These are phyloP conservation scores for Lethenteron reissneri DNA, from an alignment of 2,113 vertebrate species.

Conservation along the genomic window DNA sequence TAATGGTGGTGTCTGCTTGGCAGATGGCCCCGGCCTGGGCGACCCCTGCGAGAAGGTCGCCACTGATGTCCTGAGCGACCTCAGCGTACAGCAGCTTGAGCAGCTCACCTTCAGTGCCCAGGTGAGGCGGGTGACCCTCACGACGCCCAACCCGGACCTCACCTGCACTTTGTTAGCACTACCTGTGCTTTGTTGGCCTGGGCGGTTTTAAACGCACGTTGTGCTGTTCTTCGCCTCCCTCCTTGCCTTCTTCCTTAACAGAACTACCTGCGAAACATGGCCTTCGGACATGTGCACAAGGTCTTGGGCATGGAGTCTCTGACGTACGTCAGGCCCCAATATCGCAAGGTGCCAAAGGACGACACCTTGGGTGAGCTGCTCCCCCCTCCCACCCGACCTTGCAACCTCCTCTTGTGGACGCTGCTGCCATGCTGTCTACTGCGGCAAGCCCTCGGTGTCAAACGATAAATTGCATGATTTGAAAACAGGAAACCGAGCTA, in stretches of 20 bases:
- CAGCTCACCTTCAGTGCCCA: slow-evolving; percentile 76
- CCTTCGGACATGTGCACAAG: slow-evolving; percentile 94
- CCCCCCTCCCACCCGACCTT: no score
- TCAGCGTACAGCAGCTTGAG: slow-evolving; percentile 72
- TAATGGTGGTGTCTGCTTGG: slow-evolving; percentile 10
- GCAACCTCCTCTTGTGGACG: no score
- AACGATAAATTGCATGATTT: no score
- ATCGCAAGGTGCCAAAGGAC: not conserved
- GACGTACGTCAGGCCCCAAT: slow-evolving; percentile 26
- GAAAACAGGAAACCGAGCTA: no score
- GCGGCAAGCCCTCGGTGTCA: no score
- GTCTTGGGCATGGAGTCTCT: slow-evolving; percentile 96
- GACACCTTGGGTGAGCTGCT: not conserved
- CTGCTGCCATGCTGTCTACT: no score
- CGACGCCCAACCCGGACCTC: no score
- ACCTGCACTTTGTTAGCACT: no score
- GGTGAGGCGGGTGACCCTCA: slow-evolving; percentile 26
- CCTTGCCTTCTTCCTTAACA: not conserved
- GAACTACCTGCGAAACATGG: slow-evolving; percentile 41
- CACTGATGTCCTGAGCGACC: slow-evolving; percentile 52
- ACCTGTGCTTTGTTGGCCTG: no score
- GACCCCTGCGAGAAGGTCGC: slow-evolving; percentile 89
- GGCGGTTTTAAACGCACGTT: no score
- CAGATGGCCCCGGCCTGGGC: slow-evolving; percentile 79
- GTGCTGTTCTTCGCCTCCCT: no score